A percentile compares a stretch with the other conserved stretches of the same genome.
Evolutionary conservation across 1,140 invertebrate genomes (phyloP).

Genomic region (Drosophila hydei): DNA sequence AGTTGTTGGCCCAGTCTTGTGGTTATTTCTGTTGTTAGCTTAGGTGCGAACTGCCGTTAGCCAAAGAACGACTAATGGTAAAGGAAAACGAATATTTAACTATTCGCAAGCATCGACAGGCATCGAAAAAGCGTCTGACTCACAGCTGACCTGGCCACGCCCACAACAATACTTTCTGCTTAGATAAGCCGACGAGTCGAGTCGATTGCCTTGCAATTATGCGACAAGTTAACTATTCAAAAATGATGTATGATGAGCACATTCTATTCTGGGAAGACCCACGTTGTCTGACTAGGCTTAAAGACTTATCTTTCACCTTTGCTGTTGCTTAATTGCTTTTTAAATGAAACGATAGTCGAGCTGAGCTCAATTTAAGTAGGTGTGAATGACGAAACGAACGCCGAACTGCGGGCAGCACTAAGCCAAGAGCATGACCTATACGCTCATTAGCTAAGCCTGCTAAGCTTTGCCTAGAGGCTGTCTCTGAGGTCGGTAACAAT

Average conservation of each 20-base stretch:
- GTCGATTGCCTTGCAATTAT: slow-evolving; percentile 45
- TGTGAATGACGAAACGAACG: slow-evolving; percentile 59
- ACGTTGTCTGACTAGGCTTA: slow-evolving; percentile 19
- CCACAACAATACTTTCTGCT: background rate
- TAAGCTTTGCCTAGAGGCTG: slow-evolving; percentile 38
- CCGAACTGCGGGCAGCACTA: slow-evolving; percentile 6
- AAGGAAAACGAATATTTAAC: slow-evolving; percentile 1
- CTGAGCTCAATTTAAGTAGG: slow-evolving; percentile 58
- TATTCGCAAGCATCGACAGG: background rate
- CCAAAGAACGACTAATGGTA: background rate
- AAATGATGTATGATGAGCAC: slow-evolving; percentile 1
- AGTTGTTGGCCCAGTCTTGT: slow-evolving; percentile 20
- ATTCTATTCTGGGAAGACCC: slow-evolving; percentile 1
- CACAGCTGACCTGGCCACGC: slow-evolving; percentile 5
- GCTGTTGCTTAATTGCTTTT: slow-evolving; percentile 45
- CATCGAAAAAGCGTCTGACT: background rate
- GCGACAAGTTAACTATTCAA: background rate
- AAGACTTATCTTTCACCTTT: slow-evolving; percentile 41
- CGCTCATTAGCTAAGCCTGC: slow-evolving; percentile 51
- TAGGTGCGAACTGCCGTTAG: slow-evolving; percentile 58
- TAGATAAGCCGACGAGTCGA: slow-evolving; percentile 40
- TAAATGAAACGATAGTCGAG: slow-evolving; percentile 48
- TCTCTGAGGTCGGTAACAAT: slow-evolving; percentile 21
- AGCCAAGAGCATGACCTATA: slow-evolving; percentile 68
- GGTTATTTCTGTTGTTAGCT: slow-evolving; percentile 38